A percentile compares a stretch with the other conserved stretches of the same genome.
Conservation (phyloP, 2,113 vertebrate genomes). For the Phrynosoma platyrhinos region DNA sequence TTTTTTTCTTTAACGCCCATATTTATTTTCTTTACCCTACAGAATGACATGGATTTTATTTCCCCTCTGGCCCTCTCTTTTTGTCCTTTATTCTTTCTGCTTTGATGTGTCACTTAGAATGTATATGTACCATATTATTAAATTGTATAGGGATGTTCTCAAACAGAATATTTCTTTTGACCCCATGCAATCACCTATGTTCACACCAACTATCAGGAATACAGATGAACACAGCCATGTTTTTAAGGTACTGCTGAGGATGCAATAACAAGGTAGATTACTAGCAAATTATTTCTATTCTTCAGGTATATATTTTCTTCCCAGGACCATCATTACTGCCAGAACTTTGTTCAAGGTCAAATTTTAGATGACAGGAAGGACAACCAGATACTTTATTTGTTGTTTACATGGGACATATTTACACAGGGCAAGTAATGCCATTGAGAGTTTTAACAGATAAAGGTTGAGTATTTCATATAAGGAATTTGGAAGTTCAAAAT, state of each 20-base stretch:
- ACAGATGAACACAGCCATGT: background rate
- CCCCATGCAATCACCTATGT: background rate
- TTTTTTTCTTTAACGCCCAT: no score
- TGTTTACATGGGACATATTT: background rate
- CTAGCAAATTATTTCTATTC: slow-evolving; percentile 20
- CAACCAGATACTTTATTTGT: background rate
- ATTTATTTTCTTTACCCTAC: no score
- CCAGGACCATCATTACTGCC: slow-evolving; percentile 1
- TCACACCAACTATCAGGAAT: background rate
- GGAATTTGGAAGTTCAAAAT: no score
- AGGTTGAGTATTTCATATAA: no score
- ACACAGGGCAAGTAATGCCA: background rate
- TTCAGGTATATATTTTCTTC: slow-evolving; percentile 17
- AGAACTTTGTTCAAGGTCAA: slow-evolving; percentile 9
- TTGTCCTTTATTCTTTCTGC: background rate
- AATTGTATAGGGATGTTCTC: background rate
- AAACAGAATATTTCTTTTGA: background rate
- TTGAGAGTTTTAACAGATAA: background rate
- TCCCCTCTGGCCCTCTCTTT: background rate
- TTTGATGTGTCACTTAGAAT: background rate
- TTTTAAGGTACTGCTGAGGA: slow-evolving; percentile 9
- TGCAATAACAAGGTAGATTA: slow-evolving; percentile 20
- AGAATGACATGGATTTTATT: no score
- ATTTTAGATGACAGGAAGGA: background rate
- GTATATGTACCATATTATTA: background rate